Evolutionary conservation across 2,888 invertebrate species (phyloP), one percentile per base, ranked within the genome.

Genomic region (Polyommatus icarus): DNA sequence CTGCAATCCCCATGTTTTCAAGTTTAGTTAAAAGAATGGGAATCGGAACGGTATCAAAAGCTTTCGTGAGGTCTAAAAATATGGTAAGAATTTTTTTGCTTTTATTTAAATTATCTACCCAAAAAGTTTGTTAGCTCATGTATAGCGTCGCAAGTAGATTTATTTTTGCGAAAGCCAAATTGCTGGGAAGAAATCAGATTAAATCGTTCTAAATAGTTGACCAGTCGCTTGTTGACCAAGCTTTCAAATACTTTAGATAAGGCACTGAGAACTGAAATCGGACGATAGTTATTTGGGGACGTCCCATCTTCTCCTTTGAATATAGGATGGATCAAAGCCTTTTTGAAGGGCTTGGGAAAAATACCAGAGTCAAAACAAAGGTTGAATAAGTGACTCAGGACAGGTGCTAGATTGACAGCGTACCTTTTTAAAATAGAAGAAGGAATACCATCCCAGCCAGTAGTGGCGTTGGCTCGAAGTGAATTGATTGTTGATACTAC

Each of bases 51-150:
- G 57, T 57, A 57, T 57, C n/a, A n/a, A 57, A 57, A 57, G n/a
- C 57, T 57, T 57, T n/a, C 6, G 57, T 57, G 57, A 57, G 57
- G 6, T 57, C 57, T n/a, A 57, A 15, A 57, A 57, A 57, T 57
- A 57, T 57, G 18, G 57, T 57, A n/a, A 57, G 57, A 1, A 57
- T 4, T 5, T 57, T 57, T 18, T 57, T 57, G n/a, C n/a, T 57
- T n/a, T 57, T 57, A n/a, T 57, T 57, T 57, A 57, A n/a, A n/a
- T 57, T 57, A 57, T 57, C 57, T 12, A n/a, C n/a, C 57, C 57
- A 57, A n/a, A 1, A 57, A 6, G 7, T 57, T n/a, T 3, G 57
- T 57, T 3, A 57, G n/a, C 7, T 57, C n/a, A 6, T 57, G 18
- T 7, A 57, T n/a, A 57, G 57, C 57, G 57, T 57, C 57, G 7